phyloP scores from a whole-genome alignment of 2,888 invertebrate genomes.

The Rhingia rostrata region DNA sequence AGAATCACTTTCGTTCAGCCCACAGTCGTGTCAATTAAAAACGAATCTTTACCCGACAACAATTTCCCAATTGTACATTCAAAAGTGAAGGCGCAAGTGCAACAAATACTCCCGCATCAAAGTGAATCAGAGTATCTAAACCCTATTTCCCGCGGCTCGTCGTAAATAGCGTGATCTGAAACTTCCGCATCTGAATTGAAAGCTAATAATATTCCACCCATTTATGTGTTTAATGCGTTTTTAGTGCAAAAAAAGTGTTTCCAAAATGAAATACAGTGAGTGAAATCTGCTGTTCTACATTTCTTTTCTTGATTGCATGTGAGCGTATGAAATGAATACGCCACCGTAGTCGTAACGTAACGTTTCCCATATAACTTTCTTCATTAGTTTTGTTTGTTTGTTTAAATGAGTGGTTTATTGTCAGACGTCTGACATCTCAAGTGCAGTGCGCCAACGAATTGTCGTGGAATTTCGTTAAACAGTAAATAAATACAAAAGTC shows the following conservation, averaged over 20 bases:
- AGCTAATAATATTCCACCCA: background rate
- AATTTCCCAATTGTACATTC: conserved; percentile 32
- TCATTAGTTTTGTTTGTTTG: background rate
- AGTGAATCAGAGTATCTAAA: conserved; percentile 11
- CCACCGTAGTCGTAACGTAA: conserved; percentile 15
- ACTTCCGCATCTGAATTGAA: conserved; percentile 27
- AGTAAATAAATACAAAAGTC: background rate
- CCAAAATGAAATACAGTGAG: conserved; percentile 59
- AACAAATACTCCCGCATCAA: background rate
- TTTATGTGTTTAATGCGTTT: conserved; percentile 41
- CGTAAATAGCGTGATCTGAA: conserved; percentile 41
- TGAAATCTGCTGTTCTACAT: conserved; percentile 63
- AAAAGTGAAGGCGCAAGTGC: conserved; percentile 42
- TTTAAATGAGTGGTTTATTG: conserved; percentile 30
- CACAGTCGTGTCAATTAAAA: conserved; percentile 7
- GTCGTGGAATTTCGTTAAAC: conserved; percentile 9
- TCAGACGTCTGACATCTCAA: conserved; percentile 15
- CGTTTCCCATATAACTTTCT: conserved; percentile 53
- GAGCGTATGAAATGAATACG: conserved; percentile 55
- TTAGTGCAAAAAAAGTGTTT: conserved; percentile 54
- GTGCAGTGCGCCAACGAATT: conserved; percentile 7
- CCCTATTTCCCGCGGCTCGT: background rate
- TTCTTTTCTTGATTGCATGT: conserved; percentile 20
- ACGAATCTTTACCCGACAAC: conserved; percentile 19
- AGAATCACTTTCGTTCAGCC: conserved; percentile 37